phyloP scores from a whole-genome alignment of 92 coral and sea anemone species.

The Porites rus region DNA sequence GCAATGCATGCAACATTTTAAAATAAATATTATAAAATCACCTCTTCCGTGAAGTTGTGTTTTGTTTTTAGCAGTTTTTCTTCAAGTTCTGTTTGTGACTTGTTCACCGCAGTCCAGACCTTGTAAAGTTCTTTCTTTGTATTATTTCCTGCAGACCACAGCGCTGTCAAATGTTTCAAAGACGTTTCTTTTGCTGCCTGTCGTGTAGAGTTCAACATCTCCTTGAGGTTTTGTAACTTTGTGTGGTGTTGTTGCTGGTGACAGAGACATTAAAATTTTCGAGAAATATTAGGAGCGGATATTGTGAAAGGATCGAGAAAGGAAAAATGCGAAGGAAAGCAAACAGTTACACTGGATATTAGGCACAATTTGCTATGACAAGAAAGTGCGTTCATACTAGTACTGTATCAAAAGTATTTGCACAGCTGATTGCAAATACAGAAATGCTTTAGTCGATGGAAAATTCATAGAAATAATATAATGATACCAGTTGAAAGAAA shows the following conservation, averaged over 20 bases:
- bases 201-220: background rate
- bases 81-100: background rate
- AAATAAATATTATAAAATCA: background rate
- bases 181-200: background rate
- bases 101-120: background rate
- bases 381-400: no score
- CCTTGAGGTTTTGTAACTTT: background rate
- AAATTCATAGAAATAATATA: no score
- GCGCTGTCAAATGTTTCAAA: background rate
- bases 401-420: no score
- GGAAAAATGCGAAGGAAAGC: background rate
- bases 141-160: background rate
- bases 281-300: background rate
- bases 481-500: no score
- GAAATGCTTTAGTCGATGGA: no score
- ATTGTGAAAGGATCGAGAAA: background rate
- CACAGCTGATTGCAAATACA: no score
- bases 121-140: background rate
- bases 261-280: background rate
- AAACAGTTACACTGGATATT: no score
- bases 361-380: no score
- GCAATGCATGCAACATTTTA: no score
- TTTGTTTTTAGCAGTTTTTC: background rate
- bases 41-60: slow-evolving; percentile 13
- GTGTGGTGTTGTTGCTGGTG: background rate